Percentiles rank a stretch among this genome's conserved stretches.
Conservation (phyloP, 2,113 vertebrate genomes). For the Peucedramus taeniatus region DNA sequence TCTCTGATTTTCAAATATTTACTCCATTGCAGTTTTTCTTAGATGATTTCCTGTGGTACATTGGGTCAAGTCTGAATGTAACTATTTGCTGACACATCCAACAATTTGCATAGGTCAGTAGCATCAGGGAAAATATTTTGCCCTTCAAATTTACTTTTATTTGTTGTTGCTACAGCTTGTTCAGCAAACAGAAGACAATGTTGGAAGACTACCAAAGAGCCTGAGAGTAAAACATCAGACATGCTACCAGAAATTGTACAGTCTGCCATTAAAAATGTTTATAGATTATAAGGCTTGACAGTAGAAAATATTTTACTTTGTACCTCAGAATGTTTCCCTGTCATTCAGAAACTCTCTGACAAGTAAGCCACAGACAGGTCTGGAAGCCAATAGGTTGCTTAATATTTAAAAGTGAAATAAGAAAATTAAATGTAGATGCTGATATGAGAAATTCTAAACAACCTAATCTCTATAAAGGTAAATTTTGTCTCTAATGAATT, state of each 20-base stretch:
- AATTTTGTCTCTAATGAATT: neutral
- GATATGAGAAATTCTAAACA: neutral
- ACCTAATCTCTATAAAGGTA: neutral
- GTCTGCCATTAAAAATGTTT: neutral
- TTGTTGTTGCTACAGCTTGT: neutral
- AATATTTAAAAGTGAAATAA: neutral
- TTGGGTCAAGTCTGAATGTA: neutral
- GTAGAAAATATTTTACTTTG: neutral
- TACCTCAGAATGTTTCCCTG: neutral
- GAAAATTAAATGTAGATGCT: neutral
- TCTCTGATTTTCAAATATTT: constrained; percentile 19
- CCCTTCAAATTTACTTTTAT: constrained; percentile 14
- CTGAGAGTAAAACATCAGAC: neutral
- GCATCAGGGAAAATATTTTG: neutral
- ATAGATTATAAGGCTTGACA: neutral
- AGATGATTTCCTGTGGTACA: neutral
- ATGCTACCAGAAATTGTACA: neutral
- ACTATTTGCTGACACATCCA: neutral
- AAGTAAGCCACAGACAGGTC: neutral
- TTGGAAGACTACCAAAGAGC: neutral
- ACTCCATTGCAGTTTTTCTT: neutral
- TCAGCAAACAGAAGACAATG: neutral
- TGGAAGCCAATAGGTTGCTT: neutral
- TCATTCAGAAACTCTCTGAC: neutral
- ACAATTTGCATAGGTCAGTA: constrained; percentile 1